phyloP scores from a whole-genome alignment of 1,140 invertebrate genomes.

The Drosophila sproati region DNA sequence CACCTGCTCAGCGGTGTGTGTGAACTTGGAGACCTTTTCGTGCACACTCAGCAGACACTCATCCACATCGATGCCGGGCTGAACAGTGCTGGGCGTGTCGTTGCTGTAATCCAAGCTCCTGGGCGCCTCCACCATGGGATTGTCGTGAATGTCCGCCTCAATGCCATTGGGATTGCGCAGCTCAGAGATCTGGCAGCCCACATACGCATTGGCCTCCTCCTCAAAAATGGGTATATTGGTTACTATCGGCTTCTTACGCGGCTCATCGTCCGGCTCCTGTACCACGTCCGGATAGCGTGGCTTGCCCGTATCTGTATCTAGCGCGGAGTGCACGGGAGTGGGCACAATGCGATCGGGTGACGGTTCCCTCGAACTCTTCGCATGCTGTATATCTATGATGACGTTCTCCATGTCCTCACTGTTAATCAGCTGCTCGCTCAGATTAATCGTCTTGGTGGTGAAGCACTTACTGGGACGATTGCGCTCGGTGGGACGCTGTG shows the following conservation, averaged over 20 bases:
- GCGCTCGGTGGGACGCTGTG: slow-evolving; percentile 32
- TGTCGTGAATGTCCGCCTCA: slow-evolving; percentile 66
- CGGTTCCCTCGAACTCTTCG: slow-evolving; percentile 89
- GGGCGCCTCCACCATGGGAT: slow-evolving; percentile 75
- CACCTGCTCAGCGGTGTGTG: slow-evolving; percentile 83
- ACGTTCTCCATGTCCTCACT: slow-evolving; percentile 85
- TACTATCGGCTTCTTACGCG: slow-evolving; percentile 81
- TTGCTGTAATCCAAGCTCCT: slow-evolving; percentile 66
- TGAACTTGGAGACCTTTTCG: slow-evolving; percentile 87
- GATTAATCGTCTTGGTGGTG: slow-evolving; percentile 84
- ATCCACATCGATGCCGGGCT: slow-evolving; percentile 49
- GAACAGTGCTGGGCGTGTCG: slow-evolving; percentile 3
- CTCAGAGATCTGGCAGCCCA: slow-evolving; percentile 81
- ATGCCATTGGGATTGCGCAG: slow-evolving; percentile 64
- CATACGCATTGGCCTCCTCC: slow-evolving; percentile 75
- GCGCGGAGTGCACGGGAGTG: slow-evolving; percentile 86
- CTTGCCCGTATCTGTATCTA: slow-evolving; percentile 87
- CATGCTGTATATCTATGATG: slow-evolving; percentile 88
- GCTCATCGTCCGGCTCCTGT: slow-evolving; percentile 89
- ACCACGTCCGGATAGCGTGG: slow-evolving; percentile 89
- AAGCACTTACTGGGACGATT: slow-evolving; percentile 77
- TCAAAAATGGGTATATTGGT: slow-evolving; percentile 84
- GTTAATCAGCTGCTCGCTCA: slow-evolving; percentile 74
- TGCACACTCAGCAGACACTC: slow-evolving; percentile 87
- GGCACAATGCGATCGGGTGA: slow-evolving; percentile 89